Evolutionary conservation across 2,113 vertebrate species (phyloP), one percentile per base, ranked within the genome.

Genomic region (Procavia capensis): DNA sequence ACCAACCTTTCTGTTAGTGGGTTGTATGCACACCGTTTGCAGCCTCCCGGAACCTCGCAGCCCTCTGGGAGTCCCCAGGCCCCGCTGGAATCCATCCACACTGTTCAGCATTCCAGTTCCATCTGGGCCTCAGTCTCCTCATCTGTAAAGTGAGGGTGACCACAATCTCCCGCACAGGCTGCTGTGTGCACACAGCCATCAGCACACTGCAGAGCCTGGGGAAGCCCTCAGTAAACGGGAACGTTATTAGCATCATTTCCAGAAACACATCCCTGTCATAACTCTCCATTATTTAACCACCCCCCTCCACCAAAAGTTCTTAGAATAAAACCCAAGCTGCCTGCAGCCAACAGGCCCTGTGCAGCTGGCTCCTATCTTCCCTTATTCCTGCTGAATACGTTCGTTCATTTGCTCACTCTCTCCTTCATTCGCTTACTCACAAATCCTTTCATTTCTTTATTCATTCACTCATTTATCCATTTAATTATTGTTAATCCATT

Each of bases 171-270:
- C 39, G 7, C 6, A 10, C 8, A 13, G 63, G 17, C 4, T 45
- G 45, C 25, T 2, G 4, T 54, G 13, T 4, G 27, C 17, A 0
- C 0, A 22, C 34, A 54, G 63, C n/a, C 17, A 14, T 22, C 64
- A 1, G 2, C 25, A 2, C 0, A 20, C 7, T 0, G 8, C 36
- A 0, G 0, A 70, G 4, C 24, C 2, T 57, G 50, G 3, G 29
- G 13, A 39, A 72, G 39, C 41, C 6, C 7, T 43, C 17, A 13
- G 11, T 13, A 50, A 57, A 25, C 0, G 41, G 45, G 17, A 70
- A 13, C n/a, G 11, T 41, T n/a, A 16, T 59, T 14, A 39, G 14
- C 9, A 0, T 19, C 5, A 17, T 64, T 88, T 85, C 20, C 25
- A 0, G 0, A 54, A 96, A 34, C 31, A 19, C 3, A 0, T 17